phyloP scores from a whole-genome alignment of 1,140 invertebrate species.

The Nephila pilipes region DNA sequence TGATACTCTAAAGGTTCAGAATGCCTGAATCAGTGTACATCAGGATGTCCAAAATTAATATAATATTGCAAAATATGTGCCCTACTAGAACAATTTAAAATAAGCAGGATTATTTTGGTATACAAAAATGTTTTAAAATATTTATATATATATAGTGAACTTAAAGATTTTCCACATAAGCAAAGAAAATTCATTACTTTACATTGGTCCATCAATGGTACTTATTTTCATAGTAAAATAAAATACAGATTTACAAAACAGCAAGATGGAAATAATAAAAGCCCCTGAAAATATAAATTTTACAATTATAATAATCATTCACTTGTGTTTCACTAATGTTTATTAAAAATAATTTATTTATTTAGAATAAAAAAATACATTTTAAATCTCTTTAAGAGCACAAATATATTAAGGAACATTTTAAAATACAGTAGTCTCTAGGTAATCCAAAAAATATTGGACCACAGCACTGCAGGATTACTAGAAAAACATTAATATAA shows the following conservation, averaged over 20 bases:
- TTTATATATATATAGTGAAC: background rate
- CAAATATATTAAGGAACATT: no score
- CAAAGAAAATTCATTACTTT: background rate
- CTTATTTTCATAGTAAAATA: slow-evolving; percentile 95
- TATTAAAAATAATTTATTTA: no score
- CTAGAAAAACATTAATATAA: no score
- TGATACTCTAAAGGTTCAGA: background rate
- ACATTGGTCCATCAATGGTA: slow-evolving; percentile 85
- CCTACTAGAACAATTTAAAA: background rate
- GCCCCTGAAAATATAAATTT: slow-evolving; percentile 25
- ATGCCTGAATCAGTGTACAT: background rate
- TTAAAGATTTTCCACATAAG: background rate
- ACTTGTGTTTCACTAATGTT: no score
- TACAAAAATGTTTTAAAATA: background rate
- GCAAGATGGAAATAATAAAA: slow-evolving; percentile 88
- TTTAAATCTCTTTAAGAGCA: no score
- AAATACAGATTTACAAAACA: slow-evolving; percentile 90
- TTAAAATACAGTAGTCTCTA: no score
- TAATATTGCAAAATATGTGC: background rate
- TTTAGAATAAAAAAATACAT: no score
- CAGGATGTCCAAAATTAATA: background rate
- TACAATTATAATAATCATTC: no score
- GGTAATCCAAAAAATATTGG: no score
- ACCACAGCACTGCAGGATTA: no score
- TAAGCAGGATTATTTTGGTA: background rate